phyloP scores from a whole-genome alignment of 2,888 invertebrate genomes.

The Phasia obesa region DNA sequence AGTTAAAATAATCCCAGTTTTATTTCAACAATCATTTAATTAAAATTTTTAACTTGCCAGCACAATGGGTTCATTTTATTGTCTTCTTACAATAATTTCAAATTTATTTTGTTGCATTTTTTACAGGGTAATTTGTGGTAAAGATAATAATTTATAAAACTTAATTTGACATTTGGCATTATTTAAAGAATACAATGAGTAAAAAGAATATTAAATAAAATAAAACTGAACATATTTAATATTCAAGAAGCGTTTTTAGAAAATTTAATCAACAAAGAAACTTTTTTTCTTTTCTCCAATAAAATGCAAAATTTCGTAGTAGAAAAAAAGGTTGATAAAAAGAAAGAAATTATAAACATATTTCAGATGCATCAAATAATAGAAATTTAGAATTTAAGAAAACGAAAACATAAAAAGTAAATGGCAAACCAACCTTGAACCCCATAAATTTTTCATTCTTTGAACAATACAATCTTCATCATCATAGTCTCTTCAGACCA shows the following conservation, averaged over 20 bases:
- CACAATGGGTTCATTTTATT: background rate
- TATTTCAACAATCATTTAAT: background rate
- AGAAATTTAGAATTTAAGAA: background rate
- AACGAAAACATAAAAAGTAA: slow-evolving; percentile 3
- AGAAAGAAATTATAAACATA: slow-evolving; percentile 11
- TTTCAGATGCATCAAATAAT: slow-evolving; percentile 28
- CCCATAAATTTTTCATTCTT: background rate
- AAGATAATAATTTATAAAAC: slow-evolving; percentile 17
- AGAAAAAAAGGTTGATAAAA: slow-evolving; percentile 2
- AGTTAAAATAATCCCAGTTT: no score
- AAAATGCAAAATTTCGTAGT: slow-evolving; percentile 47
- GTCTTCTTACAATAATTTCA: background rate
- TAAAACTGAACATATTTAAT: slow-evolving; percentile 26
- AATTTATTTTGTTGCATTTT: background rate
- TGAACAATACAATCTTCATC: slow-evolving; percentile 5
- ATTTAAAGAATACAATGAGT: slow-evolving; percentile 13
- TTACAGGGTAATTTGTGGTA: slow-evolving; percentile 22
- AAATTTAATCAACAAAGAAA: slow-evolving; percentile 52
- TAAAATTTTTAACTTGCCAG: background rate
- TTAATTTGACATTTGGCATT: slow-evolving; percentile 17
- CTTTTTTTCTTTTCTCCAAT: slow-evolving; percentile 16
- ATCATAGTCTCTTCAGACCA: slow-evolving; percentile 12
- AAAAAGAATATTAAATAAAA: background rate
- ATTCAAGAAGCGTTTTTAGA: slow-evolving; percentile 49
- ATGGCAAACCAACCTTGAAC: slow-evolving; percentile 55